Percentiles rank a stretch among this genome's conserved stretches.
Evolutionary conservation across 2,797 vertebrate species (phyloP).

Genomic region (Catostomus latipinnis): DNA sequence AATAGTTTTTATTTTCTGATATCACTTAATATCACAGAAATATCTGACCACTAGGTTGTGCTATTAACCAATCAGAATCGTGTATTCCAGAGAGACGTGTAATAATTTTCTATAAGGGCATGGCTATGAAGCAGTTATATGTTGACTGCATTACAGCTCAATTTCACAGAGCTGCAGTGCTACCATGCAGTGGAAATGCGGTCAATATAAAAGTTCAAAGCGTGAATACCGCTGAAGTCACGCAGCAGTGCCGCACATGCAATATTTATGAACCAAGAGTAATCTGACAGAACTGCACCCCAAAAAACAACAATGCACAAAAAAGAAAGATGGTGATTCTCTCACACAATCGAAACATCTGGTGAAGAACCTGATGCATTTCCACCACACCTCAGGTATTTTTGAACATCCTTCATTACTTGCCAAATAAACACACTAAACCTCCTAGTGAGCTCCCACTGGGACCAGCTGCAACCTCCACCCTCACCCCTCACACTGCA

Average conservation of each 20-base stretch:
- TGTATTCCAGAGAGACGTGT: too few relatives aligned
- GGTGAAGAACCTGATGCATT: slow-evolving; percentile 9
- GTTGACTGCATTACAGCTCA: too few relatives aligned
- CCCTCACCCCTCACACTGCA: not conserved
- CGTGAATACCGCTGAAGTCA: too few relatives aligned
- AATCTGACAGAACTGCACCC: not conserved
- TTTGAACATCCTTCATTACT: slow-evolving; percentile 6
- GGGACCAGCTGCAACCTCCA: slow-evolving; percentile 27
- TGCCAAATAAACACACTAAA: slow-evolving; percentile 22
- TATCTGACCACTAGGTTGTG: too few relatives aligned
- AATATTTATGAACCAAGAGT: not conserved
- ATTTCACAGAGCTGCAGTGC: too few relatives aligned
- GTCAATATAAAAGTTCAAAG: too few relatives aligned
- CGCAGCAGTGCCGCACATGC: not conserved
- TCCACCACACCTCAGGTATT: slow-evolving; percentile 26
- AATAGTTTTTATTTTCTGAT: too few relatives aligned
- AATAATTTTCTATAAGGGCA: too few relatives aligned
- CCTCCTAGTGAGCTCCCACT: not conserved
- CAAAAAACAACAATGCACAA: not conserved
- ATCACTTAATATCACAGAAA: too few relatives aligned
- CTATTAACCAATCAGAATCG: too few relatives aligned
- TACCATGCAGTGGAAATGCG: too few relatives aligned
- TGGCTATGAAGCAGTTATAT: too few relatives aligned
- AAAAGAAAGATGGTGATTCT: not conserved
- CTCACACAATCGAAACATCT: slow-evolving; percentile 11